Evolutionary conservation across 2,797 vertebrate species (phyloP), one percentile per base, ranked within the genome.

Genomic region (Parauchenoglanis punctatus): DNA sequence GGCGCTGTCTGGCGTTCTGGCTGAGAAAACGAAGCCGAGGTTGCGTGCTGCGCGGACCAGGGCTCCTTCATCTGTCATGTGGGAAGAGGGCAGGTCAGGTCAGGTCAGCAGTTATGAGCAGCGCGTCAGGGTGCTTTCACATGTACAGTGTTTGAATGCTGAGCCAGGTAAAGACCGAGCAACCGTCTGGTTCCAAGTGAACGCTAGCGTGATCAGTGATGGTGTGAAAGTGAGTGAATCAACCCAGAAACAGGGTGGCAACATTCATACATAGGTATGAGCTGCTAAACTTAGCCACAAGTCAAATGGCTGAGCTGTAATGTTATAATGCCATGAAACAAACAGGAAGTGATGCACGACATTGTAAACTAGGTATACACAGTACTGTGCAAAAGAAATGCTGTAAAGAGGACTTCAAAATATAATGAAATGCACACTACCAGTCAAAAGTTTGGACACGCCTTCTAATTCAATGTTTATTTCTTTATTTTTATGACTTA

Each of bases 1-100:
- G 90, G 99, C 98, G 0, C 95, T 97, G 94, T 99, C 96, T 23
- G 99, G 99, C 25, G 98, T 99, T 93, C 99, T 94, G 89, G 97
- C 99, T 31, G 97, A 97, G 92, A 99, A 99, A 77, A 98, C 96
- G 88, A 99, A 99, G 89, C 93, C 97, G 87, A 99, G 93, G 91
- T 96, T 95, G 56, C 90, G 96, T 59, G 99, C 99, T 52, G 98
- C 99, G 94, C 97, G 96, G 92, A 99, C 99, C 93, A 99, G 92
- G 0, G 99, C 98, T 25, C 97, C 97, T 93, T 99, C 99, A 94
- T 99, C 99, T 99, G 88, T 61, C 90, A 89, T 25, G 67, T n/a
- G 63, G 63, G 70, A 77, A 73, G 12, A 89, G 13, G 61, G 80
- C n/a, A n/a, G n/a, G n/a, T n/a, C 12, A 52, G 54, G 58, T 86